These are phyloP conservation scores for Hormaphis cornu DNA, from an alignment of 1,140 invertebrate genomes.

Conservation along the genomic window DNA sequence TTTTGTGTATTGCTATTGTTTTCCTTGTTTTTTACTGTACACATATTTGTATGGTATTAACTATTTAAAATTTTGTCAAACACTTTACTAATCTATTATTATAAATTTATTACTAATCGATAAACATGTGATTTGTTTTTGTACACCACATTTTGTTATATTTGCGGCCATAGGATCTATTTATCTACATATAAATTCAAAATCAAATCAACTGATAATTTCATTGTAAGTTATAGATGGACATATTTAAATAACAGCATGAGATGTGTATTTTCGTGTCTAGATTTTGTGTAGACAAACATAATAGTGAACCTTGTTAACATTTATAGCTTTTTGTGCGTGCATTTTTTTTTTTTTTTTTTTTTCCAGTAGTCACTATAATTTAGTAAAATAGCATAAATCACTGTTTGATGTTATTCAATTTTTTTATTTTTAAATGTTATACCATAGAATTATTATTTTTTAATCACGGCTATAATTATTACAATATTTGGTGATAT, in stretches of 20 bases:
- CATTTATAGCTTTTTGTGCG: neutral
- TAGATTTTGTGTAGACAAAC: neutral
- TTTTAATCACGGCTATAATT: no score
- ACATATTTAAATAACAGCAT: conserved; percentile 13
- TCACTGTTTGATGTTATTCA: neutral
- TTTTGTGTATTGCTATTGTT: neutral
- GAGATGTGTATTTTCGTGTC: neutral
- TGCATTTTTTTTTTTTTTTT: no score
- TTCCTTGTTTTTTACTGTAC: no score
- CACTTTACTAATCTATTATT: neutral
- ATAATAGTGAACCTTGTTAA: neutral
- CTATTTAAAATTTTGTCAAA: no score
- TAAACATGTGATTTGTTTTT: neutral
- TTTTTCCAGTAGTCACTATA: neutral
- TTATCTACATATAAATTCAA: neutral
- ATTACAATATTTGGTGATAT: no score
- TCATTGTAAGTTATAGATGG: conserved; percentile 4
- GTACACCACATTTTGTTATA: conserved; percentile 1
- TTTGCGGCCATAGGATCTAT: conserved; percentile 14
- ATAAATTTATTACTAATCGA: neutral
- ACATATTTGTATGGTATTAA: no score
- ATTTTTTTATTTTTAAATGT: neutral
- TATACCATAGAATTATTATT: no score
- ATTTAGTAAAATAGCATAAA: neutral
- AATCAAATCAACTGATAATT: conserved; percentile 11